A percentile compares a stretch with the other conserved stretches of the same genome.
phyloP scores from a whole-genome alignment of 2,113 vertebrate species.

The Campylomormyrus numenius region DNA sequence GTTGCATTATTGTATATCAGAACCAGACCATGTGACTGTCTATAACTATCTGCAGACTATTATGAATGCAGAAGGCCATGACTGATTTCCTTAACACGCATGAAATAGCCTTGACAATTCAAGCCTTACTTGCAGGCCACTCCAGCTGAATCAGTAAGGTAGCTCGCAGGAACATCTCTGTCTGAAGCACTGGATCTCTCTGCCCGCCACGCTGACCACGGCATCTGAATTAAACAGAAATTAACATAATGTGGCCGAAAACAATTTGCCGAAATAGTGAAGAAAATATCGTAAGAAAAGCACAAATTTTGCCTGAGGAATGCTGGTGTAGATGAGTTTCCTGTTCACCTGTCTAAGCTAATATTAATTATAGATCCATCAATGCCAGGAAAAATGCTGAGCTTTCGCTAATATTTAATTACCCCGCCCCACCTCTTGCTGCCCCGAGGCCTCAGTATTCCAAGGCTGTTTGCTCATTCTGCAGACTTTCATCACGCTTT shows the following conservation, averaged over 20 bases:
- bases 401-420: constrained; percentile 63
- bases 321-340: background rate
- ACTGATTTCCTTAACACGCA: background rate
- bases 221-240: background rate
- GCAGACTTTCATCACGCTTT: constrained; percentile 44
- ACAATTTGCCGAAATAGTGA: background rate
- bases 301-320: background rate
- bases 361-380: constrained; percentile 57
- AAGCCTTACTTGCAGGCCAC: background rate
- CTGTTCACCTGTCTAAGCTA: constrained; percentile 37
- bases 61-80: background rate
- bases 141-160: background rate
- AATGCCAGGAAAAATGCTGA: constrained; percentile 48
- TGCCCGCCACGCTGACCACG: background rate
- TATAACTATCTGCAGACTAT: background rate
- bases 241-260: background rate
- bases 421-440: constrained; percentile 35
- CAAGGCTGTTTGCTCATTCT: constrained; percentile 35
- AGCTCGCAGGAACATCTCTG: background rate
- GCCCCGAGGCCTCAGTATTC: constrained; percentile 44
- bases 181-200: background rate
- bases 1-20: background rate
- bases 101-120: background rate
- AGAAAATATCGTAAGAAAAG: background rate
- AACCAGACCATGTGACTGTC: background rate